A percentile compares a stretch with the other conserved stretches of the same genome.
Evolutionary conservation across 2,888 invertebrate genomes (phyloP).

Genomic region (Hedya salicella): DNA sequence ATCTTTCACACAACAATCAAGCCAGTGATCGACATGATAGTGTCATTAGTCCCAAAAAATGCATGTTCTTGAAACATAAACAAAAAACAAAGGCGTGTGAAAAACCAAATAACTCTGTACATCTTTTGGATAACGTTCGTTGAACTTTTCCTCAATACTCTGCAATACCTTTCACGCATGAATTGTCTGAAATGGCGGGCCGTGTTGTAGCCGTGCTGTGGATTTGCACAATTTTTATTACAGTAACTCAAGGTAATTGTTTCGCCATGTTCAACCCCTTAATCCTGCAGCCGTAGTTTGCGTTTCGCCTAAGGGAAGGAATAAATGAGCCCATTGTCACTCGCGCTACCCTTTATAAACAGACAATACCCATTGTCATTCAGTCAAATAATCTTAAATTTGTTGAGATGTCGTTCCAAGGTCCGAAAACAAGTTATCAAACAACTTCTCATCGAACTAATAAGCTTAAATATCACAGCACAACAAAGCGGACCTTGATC

Average conservation of each 20-base stretch:
- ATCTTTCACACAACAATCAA: no score
- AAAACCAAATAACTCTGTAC: no score
- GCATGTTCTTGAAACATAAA: no score
- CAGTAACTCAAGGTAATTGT: conserved; percentile 64
- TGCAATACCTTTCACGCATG: not conserved
- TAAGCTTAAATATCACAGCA: no score
- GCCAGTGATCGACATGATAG: no score
- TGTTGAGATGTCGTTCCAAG: conserved; percentile 69
- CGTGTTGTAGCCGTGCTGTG: not conserved
- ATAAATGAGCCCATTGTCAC: conserved; percentile 77
- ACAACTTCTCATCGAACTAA: no score
- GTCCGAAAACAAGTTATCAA: conserved; percentile 58
- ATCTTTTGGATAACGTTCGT: not conserved
- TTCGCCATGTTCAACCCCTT: conserved; percentile 69
- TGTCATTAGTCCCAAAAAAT: no score
- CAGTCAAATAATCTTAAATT: conserved; percentile 70
- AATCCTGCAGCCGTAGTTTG: conserved; percentile 68
- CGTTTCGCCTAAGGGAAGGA: conserved; percentile 74
- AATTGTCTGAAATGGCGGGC: not conserved
- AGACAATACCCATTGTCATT: conserved; percentile 78
- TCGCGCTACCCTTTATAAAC: conserved; percentile 72
- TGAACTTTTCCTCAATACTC: not conserved
- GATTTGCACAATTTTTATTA: conserved; percentile 28
- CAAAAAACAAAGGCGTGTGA: no score
- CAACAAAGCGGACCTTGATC: no score